Base-by-base conservation (phyloP, 2,888 invertebrate species). In the Syritta pipiens region DNA sequence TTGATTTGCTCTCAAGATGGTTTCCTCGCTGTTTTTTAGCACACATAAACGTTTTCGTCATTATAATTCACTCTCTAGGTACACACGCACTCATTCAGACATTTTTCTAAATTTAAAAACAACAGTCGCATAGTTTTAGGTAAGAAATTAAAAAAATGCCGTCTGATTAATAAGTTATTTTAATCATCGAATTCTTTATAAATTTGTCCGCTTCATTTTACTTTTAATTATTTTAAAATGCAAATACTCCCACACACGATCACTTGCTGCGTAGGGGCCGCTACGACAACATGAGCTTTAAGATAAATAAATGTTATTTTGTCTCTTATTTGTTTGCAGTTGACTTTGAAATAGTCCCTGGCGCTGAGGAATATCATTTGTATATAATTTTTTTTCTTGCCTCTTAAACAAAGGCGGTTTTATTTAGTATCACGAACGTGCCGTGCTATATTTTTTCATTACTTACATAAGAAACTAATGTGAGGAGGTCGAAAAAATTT, bases 101-200 rank as follows among this genome's bases (percentile, higher is more conserved):
- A 5, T 24, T n/a, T n/a, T n/a, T n/a, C n/a, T n/a, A n/a, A n/a
- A n/a, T n/a, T n/a, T n/a, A n/a, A n/a, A 46, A 44, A 7, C 1
- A 44, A 22, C 5, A 22, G 42, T 5, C 48, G n/a, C 20, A 42
- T 20, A 42, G 42, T 42, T 22, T 10, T 10, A 35, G 9, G n/a
- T n/a, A n/a, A n/a, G n/a, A n/a, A n/a, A n/a, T 22, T 35, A 19
- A 32, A 51, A 35, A 26, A 40, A 55, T 55, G 6, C 26, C n/a
- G 55, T 19, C 26, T 55, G 40, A 55, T 55, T 55, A 55, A 42
- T 40, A 40, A 55, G 40, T 40, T 42, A 55, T 55, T 55, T 42
- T 40, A 26, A 42, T 55, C 40, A 17, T 19, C 28, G 19, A 40
- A 55, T 55, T 55, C 40, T 10, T 42, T 55, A 28, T 42, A 42